Evolutionary conservation across 1,140 invertebrate species (phyloP).

Genomic region (Helicoverpa zea): DNA sequence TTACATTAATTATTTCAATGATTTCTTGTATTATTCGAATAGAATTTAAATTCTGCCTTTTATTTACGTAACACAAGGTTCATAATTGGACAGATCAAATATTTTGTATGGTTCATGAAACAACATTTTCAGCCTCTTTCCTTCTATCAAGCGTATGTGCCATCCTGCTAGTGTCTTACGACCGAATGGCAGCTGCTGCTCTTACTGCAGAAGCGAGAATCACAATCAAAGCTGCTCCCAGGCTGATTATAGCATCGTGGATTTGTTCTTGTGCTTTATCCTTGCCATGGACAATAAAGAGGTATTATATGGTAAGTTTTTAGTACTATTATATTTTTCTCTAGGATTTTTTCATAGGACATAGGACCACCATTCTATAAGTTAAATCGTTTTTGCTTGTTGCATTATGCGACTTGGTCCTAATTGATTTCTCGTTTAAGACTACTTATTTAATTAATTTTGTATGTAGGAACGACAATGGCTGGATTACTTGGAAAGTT

Average conservation of each 20-base stretch:
- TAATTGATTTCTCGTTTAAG: too few relatives aligned
- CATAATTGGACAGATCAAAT: too few relatives aligned
- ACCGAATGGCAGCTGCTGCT: conserved; percentile 93
- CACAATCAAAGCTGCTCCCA: conserved; percentile 87
- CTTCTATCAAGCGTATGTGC: conserved; percentile 92
- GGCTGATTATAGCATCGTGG: conserved; percentile 90
- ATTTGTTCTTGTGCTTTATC: conserved; percentile 88
- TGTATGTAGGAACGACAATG: conserved; percentile 88
- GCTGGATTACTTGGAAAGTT: conserved; percentile 90
- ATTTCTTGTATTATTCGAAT: too few relatives aligned
- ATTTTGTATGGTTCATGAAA: too few relatives aligned
- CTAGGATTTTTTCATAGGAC: too few relatives aligned
- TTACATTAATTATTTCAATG: too few relatives aligned
- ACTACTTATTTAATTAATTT: conserved; percentile 37
- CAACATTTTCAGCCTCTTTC: conserved; percentile 87
- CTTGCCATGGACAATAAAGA: conserved; percentile 89
- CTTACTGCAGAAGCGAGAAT: conserved; percentile 90
- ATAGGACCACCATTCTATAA: too few relatives aligned
- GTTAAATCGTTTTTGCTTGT: too few relatives aligned
- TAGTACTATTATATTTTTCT: too few relatives aligned
- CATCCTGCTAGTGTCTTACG: conserved; percentile 93
- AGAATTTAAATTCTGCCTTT: too few relatives aligned
- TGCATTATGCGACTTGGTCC: too few relatives aligned
- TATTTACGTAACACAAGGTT: too few relatives aligned
- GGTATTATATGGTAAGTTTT: conserved; percentile 87